Conservation (phyloP, 92 coral and sea anemone species). For the Epizoanthus scotinus region DNA sequence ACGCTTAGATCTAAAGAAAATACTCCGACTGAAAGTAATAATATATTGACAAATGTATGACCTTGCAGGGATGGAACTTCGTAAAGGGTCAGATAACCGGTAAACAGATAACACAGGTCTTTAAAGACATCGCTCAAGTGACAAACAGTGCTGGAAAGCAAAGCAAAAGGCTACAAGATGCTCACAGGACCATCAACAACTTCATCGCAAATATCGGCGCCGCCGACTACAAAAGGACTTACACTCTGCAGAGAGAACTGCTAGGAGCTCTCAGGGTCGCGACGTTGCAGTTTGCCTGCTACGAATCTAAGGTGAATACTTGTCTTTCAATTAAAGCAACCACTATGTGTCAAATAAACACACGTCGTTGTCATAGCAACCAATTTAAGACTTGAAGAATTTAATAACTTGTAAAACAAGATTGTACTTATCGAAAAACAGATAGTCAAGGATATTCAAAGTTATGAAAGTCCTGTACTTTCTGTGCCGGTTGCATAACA, state of each 20-base stretch:
- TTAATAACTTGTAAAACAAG: too few species aligned
- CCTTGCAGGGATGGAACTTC: constrained; percentile 11
- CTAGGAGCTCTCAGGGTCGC: not conserved
- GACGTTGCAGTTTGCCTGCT: constrained; percentile 11
- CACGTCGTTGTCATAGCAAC: too few species aligned
- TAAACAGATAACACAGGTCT: not conserved
- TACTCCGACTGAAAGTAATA: not conserved
- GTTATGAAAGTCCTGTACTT: too few species aligned
- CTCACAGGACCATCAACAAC: not conserved
- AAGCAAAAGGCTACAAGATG: not conserved
- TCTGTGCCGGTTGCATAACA: too few species aligned
- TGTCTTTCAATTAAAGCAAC: too few species aligned
- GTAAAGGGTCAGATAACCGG: constrained; percentile 12
- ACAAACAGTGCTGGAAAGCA: constrained; percentile 24
- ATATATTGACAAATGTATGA: not conserved
- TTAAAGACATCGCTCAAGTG: constrained; percentile 8
- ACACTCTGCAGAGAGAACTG: not conserved
- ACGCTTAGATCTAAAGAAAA: too few species aligned
- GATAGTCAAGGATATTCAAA: too few species aligned
- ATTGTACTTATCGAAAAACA: too few species aligned
- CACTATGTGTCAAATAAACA: too few species aligned
- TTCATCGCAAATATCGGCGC: not conserved
- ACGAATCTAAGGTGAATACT: constrained; percentile 4
- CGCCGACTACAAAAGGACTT: not conserved
- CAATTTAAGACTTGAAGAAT: too few species aligned